Conservation (phyloP, 1,140 invertebrate species). For the Drosophila saltans region DNA sequence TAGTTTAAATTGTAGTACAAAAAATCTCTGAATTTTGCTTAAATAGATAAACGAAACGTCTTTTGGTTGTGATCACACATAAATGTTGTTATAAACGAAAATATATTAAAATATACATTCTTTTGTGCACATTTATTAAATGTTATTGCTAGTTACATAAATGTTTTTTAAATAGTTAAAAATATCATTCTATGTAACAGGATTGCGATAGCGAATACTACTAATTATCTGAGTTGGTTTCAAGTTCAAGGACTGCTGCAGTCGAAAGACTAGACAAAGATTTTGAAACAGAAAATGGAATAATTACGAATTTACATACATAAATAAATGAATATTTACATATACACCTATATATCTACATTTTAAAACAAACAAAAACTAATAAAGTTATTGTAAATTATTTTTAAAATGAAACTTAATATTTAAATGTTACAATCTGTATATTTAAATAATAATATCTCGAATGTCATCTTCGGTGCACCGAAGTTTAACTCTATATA, state of each 20-base stretch:
- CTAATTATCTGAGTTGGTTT: neutral
- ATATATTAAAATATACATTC: conserved; percentile 7
- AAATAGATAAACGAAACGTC: conserved; percentile 11
- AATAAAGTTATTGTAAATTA: conserved; percentile 25
- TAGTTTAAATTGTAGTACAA: neutral
- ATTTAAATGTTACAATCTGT: conserved; percentile 48
- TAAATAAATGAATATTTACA: conserved; percentile 30
- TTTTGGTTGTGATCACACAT: conserved; percentile 13
- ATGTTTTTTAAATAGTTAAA: conserved; percentile 37
- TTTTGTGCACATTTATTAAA: conserved; percentile 45
- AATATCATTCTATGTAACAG: conserved; percentile 21
- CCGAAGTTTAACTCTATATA: neutral
- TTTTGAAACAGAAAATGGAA: conserved; percentile 48
- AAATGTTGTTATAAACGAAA: neutral
- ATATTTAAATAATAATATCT: conserved; percentile 15
- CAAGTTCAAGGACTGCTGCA: conserved; percentile 49
- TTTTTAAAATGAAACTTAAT: conserved; percentile 41
- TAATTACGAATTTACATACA: conserved; percentile 64
- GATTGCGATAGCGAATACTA: neutral
- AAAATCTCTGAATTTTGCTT: neutral
- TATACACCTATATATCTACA: conserved; percentile 49
- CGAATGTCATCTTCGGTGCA: neutral
- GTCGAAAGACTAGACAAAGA: conserved; percentile 46
- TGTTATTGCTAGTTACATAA: conserved; percentile 39
- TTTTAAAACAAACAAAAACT: conserved; percentile 1